A percentile compares a stretch with the other conserved stretches of the same genome.
These are phyloP conservation scores for Etia nguti DNA, from an alignment of 2,113 vertebrate species.

Conservation along the genomic window DNA sequence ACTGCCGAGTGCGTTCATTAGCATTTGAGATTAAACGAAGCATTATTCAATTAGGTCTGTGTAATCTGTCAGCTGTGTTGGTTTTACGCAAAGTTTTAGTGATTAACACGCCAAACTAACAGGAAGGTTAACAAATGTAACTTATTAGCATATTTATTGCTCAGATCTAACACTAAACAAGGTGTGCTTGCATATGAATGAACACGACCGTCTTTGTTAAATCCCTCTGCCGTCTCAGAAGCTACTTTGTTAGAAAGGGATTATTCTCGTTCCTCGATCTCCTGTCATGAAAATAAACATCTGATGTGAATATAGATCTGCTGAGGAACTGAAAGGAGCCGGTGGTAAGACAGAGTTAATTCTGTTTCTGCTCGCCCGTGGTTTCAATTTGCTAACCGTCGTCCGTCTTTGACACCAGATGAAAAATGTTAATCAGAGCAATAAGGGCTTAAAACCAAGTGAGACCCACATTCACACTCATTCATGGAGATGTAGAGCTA, in stretches of 20 bases:
- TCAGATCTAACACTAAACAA: background rate
- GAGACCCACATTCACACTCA: background rate
- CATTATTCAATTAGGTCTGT: conserved; percentile 1
- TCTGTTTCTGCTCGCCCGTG: background rate
- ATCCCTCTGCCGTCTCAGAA: background rate
- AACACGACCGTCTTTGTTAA: background rate
- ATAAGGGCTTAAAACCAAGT: background rate
- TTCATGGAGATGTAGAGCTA: background rate
- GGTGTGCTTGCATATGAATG: background rate
- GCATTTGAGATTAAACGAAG: conserved; percentile 2
- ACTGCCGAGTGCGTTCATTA: background rate
- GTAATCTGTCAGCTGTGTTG: background rate
- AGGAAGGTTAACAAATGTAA: background rate
- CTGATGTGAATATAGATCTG: background rate
- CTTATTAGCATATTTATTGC: background rate
- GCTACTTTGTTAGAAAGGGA: background rate
- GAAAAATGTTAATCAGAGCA: conserved; percentile 6
- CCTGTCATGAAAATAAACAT: conserved; percentile 22
- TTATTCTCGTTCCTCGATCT: conserved; percentile 27
- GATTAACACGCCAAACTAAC: background rate
- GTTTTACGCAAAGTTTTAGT: background rate
- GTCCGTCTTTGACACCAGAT: background rate
- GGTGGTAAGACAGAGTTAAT: background rate
- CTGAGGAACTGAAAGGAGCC: background rate
- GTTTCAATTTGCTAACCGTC: conserved; percentile 1